phyloP scores from a whole-genome alignment of 2,888 invertebrate species.

The Thymelicus sylvestris region DNA sequence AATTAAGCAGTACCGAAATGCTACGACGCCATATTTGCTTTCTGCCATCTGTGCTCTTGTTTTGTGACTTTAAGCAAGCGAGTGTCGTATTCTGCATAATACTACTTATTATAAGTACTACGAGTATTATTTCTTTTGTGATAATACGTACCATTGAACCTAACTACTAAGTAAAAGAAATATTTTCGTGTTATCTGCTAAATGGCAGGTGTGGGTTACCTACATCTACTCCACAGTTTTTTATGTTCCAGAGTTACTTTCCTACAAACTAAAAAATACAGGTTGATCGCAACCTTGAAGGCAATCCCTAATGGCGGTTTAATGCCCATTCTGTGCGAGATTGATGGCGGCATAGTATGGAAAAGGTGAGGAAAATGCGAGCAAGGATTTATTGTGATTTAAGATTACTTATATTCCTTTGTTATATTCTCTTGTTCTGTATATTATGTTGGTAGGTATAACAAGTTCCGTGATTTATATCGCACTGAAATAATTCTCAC shows the following conservation, averaged over 20 bases:
- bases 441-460: background rate
- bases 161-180: no score
- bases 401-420: constrained; percentile 9
- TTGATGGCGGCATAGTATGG: constrained; percentile 24
- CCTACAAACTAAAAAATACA: constrained; percentile 1
- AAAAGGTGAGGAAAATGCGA: constrained; percentile 23
- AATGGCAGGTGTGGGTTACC: no score
- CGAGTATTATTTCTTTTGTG: no score
- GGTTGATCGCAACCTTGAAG: constrained; percentile 1
- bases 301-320: constrained; percentile 9
- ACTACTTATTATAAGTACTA: no score
- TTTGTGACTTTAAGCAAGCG: no score
- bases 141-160: no score
- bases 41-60: no score
- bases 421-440: constrained; percentile 5
- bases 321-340: constrained; percentile 20
- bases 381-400: constrained; percentile 20
- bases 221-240: background rate
- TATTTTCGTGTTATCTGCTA: no score
- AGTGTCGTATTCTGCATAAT: no score
- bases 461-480: background rate
- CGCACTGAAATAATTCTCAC: background rate
- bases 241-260: background rate
- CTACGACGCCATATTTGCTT: no score
- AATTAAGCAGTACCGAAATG: no score